Base-by-base conservation (phyloP, 2,888 invertebrate species). In the Lomographa bimaculata region DNA sequence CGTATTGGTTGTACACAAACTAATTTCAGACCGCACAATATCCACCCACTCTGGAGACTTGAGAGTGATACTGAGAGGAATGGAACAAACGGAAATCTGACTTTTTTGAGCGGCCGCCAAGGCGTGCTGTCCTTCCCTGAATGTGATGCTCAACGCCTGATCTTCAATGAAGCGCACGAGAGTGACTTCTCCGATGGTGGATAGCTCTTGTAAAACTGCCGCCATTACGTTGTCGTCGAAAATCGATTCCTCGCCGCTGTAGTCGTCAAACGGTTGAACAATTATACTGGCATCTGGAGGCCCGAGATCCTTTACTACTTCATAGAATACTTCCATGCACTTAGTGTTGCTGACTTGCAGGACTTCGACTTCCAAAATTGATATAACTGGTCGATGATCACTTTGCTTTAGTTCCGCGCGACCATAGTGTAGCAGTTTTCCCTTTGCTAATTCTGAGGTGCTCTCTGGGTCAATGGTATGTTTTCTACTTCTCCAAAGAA, bases 371-470 rank as follows among this genome's bases (percentile, higher is more conserved):
- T 98, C 97, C 58, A 98, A 92, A 40, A 97, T 92, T 0, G 96
- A 97, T 56, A 97, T 94, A 0, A 99, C 98, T 1, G 99, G 99
- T 42, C 99, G 92, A 85, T 99, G 98, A 81, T 99, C 98, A 69
- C 98, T 98, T 74, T 98, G 98, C 74, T 98, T 98, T 40, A 99
- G 84, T 79, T 99, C 98, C 3, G 98, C 96, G 53, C 97, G 90
- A 1, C 97, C 97, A 77, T 99, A 99, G 74, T 96, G 94, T 17
- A 97, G 81, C 39, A 98, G 84, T 63, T 93, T 93, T 2, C 98
- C 98, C 5, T 93, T 91, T 63, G 92, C 93, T 91, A 95, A 93
- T 53, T 94, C 93, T 1, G 91, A 89, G 1, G 82, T 77, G 12
- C 72, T 69, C 55, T 94, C 94, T 24, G 93, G 91, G 58, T 95